Percentiles rank a stretch among this genome's conserved stretches.
These are phyloP conservation scores for Incurvaria masculella DNA, from an alignment of 2,888 invertebrate genomes.

Conservation along the genomic window DNA sequence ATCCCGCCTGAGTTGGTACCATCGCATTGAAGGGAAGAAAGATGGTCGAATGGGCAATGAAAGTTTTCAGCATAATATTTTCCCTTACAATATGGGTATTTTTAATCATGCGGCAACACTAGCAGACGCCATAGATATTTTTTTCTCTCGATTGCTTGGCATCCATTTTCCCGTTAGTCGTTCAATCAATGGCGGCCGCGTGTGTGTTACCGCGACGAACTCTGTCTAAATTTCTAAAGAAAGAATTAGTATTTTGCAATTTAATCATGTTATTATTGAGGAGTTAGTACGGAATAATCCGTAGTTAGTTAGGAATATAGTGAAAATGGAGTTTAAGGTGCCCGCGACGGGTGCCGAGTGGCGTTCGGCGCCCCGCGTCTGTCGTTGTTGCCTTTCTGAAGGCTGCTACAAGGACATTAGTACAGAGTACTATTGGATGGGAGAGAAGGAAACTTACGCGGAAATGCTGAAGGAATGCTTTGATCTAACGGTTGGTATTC, in stretches of 20 bases:
- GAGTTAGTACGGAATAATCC: constrained; percentile 20
- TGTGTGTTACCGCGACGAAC: neutral
- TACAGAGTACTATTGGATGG: constrained; percentile 20
- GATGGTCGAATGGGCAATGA: too few relatives aligned
- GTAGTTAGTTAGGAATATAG: neutral
- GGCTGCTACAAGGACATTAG: constrained; percentile 22
- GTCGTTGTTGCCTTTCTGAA: constrained; percentile 27
- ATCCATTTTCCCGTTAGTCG: neutral
- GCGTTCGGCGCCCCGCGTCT: constrained; percentile 21
- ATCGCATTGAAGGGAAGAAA: too few relatives aligned
- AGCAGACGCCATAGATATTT: too few relatives aligned
- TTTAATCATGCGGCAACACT: too few relatives aligned
- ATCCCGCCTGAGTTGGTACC: too few relatives aligned
- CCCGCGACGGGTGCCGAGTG: constrained; percentile 19
- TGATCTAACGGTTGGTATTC: constrained; percentile 26
- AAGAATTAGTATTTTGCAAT: neutral
- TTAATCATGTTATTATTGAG: constrained; percentile 17
- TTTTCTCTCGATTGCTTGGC: too few relatives aligned
- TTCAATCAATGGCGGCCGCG: neutral
- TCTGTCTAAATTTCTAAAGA: neutral
- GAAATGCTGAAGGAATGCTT: constrained; percentile 44
- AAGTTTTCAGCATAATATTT: too few relatives aligned
- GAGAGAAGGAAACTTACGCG: constrained; percentile 29
- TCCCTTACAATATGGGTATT: too few relatives aligned
- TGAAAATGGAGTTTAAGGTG: neutral